Percentiles rank a stretch among this genome's conserved stretches.
These are phyloP conservation scores for human (Homo sapiens) DNA, from an alignment of 2,113 vertebrate genomes.

Conservation along the genomic window GRCh38 chr7:92712001-92712500, in stretches of 20 bases:
- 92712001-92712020: too few relatives aligned
- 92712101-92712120: too few relatives aligned
- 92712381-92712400: neutral
- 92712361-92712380: neutral
- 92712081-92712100: too few relatives aligned
- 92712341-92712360: neutral
- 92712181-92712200: neutral
- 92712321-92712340: slow-evolving; percentile 32
- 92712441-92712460: neutral
- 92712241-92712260: neutral
- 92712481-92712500: neutral
- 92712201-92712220: neutral
- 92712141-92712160: too few relatives aligned
- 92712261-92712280: neutral
- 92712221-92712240: neutral
- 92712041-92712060: too few relatives aligned
- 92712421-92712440: neutral
- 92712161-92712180: neutral
- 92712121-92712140: too few relatives aligned
- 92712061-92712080: too few relatives aligned
- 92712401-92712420: neutral
- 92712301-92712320: neutral
- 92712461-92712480: neutral
- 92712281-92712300: neutral
- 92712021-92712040: too few relatives aligned